Base-by-base conservation (phyloP, 2,888 invertebrate genomes). In the Tipula confusa region DNA sequence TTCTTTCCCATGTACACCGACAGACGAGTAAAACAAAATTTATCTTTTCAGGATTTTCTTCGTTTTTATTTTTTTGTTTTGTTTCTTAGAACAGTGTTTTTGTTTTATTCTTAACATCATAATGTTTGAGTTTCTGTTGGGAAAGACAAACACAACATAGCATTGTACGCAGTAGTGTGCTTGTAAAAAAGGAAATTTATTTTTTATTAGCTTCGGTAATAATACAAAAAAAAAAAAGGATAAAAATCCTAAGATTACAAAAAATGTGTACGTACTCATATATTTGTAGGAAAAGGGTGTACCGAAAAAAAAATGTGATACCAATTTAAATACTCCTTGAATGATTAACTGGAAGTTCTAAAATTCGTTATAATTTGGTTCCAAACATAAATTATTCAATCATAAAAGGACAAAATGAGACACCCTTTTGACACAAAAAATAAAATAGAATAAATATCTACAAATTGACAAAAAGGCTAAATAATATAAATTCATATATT, bases 391-490 rank as follows among this genome's bases (percentile, higher is more conserved):
- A n/a, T n/a, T 9, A 24, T 24, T 9, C 24, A 43, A 4, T 4
- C 3, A 43, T 24, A 64, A 24, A 48, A 24, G n/a, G n/a, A n/a
- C n/a, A n/a, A 64, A 64, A 64, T 64, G 9, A n/a, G n/a, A n/a
- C n/a, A n/a, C n/a, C n/a, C n/a, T n/a, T n/a, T n/a, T n/a, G n/a
- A n/a, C n/a, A n/a, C n/a, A n/a, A n/a, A n/a, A n/a, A n/a, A n/a
- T n/a, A n/a, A n/a, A n/a, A n/a, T n/a, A n/a, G n/a, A n/a, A n/a
- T n/a, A n/a, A n/a, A n/a, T 64, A 24, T 24, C 24, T 64, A 64
- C 64, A 64, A 64, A 64, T 64, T 64, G 64, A 64, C 64, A 64
- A 64, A 64, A 64, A 64, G 64, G 64, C 64, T 64, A 64, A 64
- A 64, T 64, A 24, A 64, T 64, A 64, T 64, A 64, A 64, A 64